Evolutionary conservation across 2,113 vertebrate species (phyloP), one percentile per base, ranked within the genome.

Genomic region (Rhombomys opimus): DNA sequence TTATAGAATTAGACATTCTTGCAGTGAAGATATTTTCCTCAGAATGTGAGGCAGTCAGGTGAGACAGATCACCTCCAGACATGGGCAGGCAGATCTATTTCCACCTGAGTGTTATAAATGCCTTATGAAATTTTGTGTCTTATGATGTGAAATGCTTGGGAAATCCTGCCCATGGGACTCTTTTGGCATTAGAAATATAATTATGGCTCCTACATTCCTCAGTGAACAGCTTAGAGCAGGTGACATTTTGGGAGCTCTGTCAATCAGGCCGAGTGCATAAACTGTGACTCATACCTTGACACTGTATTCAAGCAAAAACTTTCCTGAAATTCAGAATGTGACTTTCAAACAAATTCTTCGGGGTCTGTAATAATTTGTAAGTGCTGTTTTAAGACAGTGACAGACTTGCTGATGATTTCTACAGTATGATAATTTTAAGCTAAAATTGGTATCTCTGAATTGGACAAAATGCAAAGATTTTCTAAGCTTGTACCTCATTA

Each of bases 241-340:
- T 90, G 87, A 84, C 78, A 93, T 94, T 97, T 95, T 73, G 68
- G 81, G 78, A 87, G 63, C 35, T 84, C 82, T 96, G 73, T 90
- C 96, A 91, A 6, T 95, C 93, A 93, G 46, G 25, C 75, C 15
- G 41, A 82, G 23, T 78, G 38, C 4, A 80, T 15, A 32, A 72
- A 54, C 38, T 52, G 11, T n/a, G 82, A 84, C 35, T 94, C 86
- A 67, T n/a, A 63, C 13, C 17, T 84, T 61, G 54, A 87, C 35
- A 20, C 1, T 78, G 23, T 35, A 41, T 8, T 76, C 20, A 95
- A 84, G 35, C 63, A 38, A 88, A 82, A 88, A 27, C 1, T 75
- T 89, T 72, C 63, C 35, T 67, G 68, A 86, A 89, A 73, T 77
- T 5, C 30, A 72, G 38, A 78, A 17, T 73, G 57, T 52, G 35